Conservation (phyloP, 1,140 invertebrate species). For the Schlechtendalia chinensis region DNA sequence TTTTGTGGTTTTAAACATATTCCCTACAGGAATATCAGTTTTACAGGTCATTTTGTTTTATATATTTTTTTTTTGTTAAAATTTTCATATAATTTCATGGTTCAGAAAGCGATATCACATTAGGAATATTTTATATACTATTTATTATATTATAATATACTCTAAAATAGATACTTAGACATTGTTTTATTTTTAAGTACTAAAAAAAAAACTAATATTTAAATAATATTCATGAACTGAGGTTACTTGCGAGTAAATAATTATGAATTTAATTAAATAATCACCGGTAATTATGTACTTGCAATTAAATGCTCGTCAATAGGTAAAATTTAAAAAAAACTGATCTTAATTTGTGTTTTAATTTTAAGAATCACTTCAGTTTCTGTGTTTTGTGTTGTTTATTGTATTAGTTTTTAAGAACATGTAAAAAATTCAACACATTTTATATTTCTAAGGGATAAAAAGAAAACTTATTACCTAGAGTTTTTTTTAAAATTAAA, state of each 20-base stretch:
- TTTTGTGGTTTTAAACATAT: conserved; percentile 35
- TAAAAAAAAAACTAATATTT: conserved; percentile 40
- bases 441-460: conserved; percentile 29
- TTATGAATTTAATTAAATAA: conserved; percentile 11
- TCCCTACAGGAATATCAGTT: neutral
- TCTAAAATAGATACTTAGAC: conserved; percentile 36
- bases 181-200: conserved; percentile 48
- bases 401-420: conserved; percentile 42
- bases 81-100: conserved; percentile 48
- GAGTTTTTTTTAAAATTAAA: conserved; percentile 21
- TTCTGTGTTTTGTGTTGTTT: conserved; percentile 43
- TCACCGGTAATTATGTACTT: neutral
- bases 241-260: conserved; percentile 13
- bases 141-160: conserved; percentile 48
- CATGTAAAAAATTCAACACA: conserved; percentile 31
- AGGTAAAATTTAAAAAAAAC: neutral
- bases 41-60: conserved; percentile 48
- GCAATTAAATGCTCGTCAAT: neutral
- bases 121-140: conserved; percentile 49
- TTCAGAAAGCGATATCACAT: conserved; percentile 46
- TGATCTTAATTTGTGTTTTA: conserved; percentile 41
- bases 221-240: conserved; percentile 21
- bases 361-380: conserved; percentile 25
- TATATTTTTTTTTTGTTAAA: conserved; percentile 41
- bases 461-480: conserved; percentile 6